Evolutionary conservation across 2,797 vertebrate genomes (phyloP).

Genomic region (Pangasius mekongensis): DNA sequence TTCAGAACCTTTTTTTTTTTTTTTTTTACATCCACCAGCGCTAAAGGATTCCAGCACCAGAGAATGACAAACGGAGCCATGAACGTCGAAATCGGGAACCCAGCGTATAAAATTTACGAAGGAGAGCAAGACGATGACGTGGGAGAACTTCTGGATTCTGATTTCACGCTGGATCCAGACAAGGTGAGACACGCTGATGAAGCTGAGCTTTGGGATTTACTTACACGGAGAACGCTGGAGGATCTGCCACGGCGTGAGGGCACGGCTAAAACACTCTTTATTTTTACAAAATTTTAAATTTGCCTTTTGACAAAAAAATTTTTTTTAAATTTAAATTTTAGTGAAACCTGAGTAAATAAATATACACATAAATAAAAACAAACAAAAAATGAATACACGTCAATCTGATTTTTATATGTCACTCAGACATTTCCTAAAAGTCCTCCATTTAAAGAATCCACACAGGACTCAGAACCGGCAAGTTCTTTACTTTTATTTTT

Average conservation of each 20-base stretch:
- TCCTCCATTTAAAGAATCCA: conserved; percentile 1
- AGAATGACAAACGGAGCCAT: conserved; percentile 95
- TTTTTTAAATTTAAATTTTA: background rate
- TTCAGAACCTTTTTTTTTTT: conserved; percentile 5
- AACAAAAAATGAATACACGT: background rate
- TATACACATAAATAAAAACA: background rate
- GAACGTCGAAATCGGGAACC: conserved; percentile 98
- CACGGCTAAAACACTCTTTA: background rate
- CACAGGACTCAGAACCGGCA: conserved; percentile 25
- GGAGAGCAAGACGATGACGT: conserved; percentile 89
- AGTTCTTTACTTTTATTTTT: background rate
- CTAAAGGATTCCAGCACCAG: conserved; percentile 96
- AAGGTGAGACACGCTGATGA: conserved; percentile 78
- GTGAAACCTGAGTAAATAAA: background rate
- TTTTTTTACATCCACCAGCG: conserved; percentile 69
- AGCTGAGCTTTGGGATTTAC: background rate
- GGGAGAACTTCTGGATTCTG: conserved; percentile 87
- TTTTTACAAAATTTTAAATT: background rate
- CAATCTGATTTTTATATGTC: background rate
- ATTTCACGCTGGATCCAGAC: conserved; percentile 91
- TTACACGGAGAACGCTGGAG: background rate
- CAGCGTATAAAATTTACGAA: conserved; percentile 98
- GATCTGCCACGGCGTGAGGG: background rate
- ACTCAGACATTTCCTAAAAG: conserved; percentile 13
- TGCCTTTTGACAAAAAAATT: background rate